Base-by-base conservation (phyloP, 1,140 invertebrate genomes). In the Cotesia glomerata region DNA sequence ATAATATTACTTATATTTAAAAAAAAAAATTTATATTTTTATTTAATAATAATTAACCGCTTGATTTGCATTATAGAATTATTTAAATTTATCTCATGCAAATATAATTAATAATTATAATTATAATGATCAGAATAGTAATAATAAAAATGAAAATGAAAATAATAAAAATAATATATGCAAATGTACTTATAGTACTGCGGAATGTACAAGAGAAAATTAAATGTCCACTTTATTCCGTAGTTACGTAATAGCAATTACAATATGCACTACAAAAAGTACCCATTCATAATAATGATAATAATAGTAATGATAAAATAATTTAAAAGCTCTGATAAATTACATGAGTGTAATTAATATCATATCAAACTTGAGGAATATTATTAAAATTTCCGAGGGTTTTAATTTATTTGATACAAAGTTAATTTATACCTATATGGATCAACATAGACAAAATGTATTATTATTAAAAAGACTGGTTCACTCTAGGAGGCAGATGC, bases 401-500 rank as follows among this genome's bases (percentile, higher is more conserved):
- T 45, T 45, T 45, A 2, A 45, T 9, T 45, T 45, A 7, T 45
- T 9, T 45, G 11, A 45, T 45, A 45, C 39, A 45, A 26, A 26
- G 26, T 45, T 45, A 9, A 45, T 45, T 45, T 45, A 45, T 45
- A 58, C 9, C 16, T 58, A 58, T 58, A 58, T 58, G 16, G 16
- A 18, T 58, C 11, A 58, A 58, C 9, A 9, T 16, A 58, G 56
- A 58, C 56, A 9, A 58, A 58, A 58, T 18, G 11, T 13, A 7
- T 26, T 18, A 18, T 58, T 18, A 58, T 18, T 26, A 58, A 16
- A 58, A 4, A 4, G 14, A 58, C 18, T 58, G 56, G 56, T 49
- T 61, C 77, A 75, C 39, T 73, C 76, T 83, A 85, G 54, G 80
- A 82, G 80, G 80, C 82, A 77, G 82, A 82, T 69, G 80, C 78